Base-by-base conservation (phyloP, 2,888 invertebrate genomes). In the Eristalis pertinax region DNA sequence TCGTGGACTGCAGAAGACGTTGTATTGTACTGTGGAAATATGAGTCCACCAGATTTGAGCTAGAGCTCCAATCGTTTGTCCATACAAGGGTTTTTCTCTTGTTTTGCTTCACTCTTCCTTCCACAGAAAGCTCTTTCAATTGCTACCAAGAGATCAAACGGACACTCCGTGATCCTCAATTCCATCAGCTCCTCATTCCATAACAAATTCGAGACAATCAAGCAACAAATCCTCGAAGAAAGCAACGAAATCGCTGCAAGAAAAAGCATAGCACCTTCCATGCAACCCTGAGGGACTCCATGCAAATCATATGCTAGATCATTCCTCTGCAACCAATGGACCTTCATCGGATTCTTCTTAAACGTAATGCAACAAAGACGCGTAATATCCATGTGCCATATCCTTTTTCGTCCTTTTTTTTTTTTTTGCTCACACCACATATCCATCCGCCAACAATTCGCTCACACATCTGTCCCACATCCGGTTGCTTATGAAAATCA, bases 401-500 rank as follows among this genome's bases (percentile, higher is more conserved):
- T 41, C 41, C n/a, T 43, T 43, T 43, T 8, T 32, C 32, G 32
- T 32, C 8, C 38, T 38, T 38, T 13, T 38, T 38, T 38, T 38
- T 7, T 8, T 38, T 0, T n/a, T n/a, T n/a, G n/a, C n/a, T n/a
- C n/a, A n/a, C n/a, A n/a, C n/a, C n/a, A n/a, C n/a, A n/a, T n/a
- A n/a, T n/a, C 38, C 43, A n/a, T 7, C 13, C 43, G 22, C 58
- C 8, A 22, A 56, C 19, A 56, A 4, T 56, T 1, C 22, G 24
- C 4, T 15, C 10, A 58, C 58, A 58, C 70, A 62, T 70, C 70
- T 70, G n/a, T 60, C 60, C 60, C 60, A 60, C 60, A 60, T n/a
- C 19, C 19, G 19, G 2, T 19, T 50, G 22, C n/a, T 63, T 63
- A 63, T 29, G 32, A 38, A 38, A 73, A 63, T 72, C 72, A 41